These are phyloP conservation scores for Aratinga solstitialis DNA, from an alignment of 2,797 vertebrate genomes.

Conservation along the genomic window DNA sequence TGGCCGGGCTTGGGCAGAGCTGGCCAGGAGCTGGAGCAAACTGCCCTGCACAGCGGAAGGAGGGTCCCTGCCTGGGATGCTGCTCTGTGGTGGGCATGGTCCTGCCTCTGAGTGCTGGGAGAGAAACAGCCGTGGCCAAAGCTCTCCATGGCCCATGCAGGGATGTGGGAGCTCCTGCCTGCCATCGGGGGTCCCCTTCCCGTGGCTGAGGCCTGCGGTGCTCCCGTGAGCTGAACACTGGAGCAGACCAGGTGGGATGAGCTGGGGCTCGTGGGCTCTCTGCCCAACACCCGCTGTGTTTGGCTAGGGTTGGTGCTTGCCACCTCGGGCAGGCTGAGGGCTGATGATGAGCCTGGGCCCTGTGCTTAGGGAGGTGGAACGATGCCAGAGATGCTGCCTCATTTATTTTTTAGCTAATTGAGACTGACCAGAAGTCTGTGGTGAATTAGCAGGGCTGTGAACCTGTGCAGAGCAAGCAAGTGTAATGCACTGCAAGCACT, in stretches of 20 bases:
- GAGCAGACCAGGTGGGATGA: not conserved
- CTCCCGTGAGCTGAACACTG: not conserved
- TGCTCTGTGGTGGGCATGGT: accelerated
- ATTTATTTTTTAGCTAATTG: constrained; percentile 36
- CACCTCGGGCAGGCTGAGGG: not conserved
- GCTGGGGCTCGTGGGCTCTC: accelerated
- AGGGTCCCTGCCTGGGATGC: not conserved
- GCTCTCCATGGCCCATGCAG: accelerated
- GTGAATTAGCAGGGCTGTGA: constrained; percentile 1
- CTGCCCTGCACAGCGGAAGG: not conserved
- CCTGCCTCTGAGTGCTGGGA: not conserved
- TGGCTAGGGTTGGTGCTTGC: not conserved
- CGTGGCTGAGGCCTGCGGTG: accelerated
- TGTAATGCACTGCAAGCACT: not conserved
- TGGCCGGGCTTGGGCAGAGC: not conserved
- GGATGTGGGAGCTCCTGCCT: not conserved
- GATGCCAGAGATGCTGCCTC: not conserved
- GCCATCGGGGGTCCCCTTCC: accelerated
- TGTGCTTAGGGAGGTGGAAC: accelerated
- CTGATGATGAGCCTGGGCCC: not conserved
- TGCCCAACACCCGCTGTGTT: not conserved
- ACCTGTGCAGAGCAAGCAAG: not conserved
- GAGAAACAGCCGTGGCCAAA: not conserved
- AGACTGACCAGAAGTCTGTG: not conserved
- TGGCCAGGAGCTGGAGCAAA: not conserved